Percentiles rank a stretch among this genome's conserved stretches.
Evolutionary conservation across 2,113 vertebrate species (phyloP).

Genomic region (Hypanus sabinus): DNA sequence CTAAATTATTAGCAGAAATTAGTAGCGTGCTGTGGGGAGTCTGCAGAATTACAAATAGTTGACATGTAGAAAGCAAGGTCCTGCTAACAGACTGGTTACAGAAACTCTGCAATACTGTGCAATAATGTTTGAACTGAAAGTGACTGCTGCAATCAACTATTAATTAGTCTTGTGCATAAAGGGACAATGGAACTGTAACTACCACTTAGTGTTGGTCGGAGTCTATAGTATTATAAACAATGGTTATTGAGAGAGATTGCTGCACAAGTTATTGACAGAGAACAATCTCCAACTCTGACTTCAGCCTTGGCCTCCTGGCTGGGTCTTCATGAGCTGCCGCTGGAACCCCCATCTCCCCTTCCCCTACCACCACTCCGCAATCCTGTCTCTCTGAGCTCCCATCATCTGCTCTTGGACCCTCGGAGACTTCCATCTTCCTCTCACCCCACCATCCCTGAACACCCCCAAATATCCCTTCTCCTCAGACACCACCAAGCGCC

Average conservation of each 20-base stretch:
- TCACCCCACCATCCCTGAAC: too few relatives aligned
- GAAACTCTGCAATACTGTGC: not conserved
- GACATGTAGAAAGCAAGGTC: not conserved
- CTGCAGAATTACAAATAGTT: not conserved
- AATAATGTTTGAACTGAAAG: not conserved
- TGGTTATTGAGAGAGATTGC: not conserved
- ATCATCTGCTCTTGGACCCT: too few relatives aligned
- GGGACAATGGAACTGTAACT: not conserved
- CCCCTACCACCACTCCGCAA: too few relatives aligned
- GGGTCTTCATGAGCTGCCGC: too few relatives aligned
- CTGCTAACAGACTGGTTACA: not conserved
- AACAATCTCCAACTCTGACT: too few relatives aligned
- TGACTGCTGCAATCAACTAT: not conserved
- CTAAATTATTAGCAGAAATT: constrained; percentile 18
- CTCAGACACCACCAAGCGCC: too few relatives aligned
- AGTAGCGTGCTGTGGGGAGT: not conserved
- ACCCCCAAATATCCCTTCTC: too few relatives aligned
- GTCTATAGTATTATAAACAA: not conserved
- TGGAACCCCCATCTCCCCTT: too few relatives aligned
- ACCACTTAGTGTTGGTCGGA: not conserved
- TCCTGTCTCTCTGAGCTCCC: too few relatives aligned
- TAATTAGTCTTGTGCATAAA: not conserved
- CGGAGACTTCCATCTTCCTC: too few relatives aligned
- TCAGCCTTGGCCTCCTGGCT: too few relatives aligned
- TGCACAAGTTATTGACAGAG: too few relatives aligned